Evolutionary conservation across 2,888 invertebrate species (phyloP).

Genomic region (Chelonus formosanus): DNA sequence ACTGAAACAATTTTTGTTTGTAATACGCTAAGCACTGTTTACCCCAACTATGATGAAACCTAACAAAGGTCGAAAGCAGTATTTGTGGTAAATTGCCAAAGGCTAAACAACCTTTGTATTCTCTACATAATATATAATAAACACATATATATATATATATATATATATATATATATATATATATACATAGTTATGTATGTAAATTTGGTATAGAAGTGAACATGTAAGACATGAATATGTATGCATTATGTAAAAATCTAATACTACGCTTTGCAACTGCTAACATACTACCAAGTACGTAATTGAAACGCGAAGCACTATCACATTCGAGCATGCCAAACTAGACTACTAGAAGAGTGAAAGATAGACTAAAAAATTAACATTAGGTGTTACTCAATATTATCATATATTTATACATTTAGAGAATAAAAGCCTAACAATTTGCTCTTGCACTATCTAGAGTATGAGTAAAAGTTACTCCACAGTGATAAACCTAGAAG

Average conservation of each 20-base stretch:
- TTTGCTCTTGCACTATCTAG: no score
- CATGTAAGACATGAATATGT: background rate
- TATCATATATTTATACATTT: no score
- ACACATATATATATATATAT: no score
- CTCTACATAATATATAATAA: no score
- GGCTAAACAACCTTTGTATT: slow-evolving; percentile 13
- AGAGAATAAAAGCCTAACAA: no score
- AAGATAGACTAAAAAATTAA: background rate
- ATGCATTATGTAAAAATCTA: background rate
- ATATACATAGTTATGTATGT: background rate
- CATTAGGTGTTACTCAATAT: no score
- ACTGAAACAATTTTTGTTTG: background rate
- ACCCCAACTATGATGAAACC: slow-evolving; percentile 11
- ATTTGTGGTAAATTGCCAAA: slow-evolving; percentile 15
- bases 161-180: background rate
- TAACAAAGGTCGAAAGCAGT: slow-evolving; percentile 12
- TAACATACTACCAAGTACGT: slow-evolving; percentile 15
- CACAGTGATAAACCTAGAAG: no score
- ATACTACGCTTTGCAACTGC: slow-evolving; percentile 7
- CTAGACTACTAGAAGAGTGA: slow-evolving; percentile 10
- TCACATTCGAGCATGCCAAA: slow-evolving; percentile 23
- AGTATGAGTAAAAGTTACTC: no score
- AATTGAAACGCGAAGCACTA: slow-evolving; percentile 27
- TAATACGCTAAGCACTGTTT: slow-evolving; percentile 16
- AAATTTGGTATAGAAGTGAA: background rate